Conservation (phyloP, 2,888 invertebrate genomes). For the Sceliomorpha sp. region DNA sequence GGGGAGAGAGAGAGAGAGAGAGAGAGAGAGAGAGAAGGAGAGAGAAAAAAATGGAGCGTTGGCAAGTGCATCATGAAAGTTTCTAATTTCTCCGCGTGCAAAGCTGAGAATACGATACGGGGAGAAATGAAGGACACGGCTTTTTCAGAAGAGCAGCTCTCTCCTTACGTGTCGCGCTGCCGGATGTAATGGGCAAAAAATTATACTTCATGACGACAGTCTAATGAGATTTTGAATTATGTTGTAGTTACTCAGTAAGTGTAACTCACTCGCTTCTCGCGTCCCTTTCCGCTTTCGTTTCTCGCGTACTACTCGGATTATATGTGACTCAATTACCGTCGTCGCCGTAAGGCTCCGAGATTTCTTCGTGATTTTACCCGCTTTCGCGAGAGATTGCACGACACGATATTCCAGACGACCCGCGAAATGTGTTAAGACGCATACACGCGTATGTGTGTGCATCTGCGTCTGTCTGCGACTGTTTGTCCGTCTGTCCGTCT, state of each 20-base stretch:
- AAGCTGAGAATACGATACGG: conserved; percentile 28
- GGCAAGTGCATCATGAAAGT: conserved; percentile 39
- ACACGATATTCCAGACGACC: conserved; percentile 24
- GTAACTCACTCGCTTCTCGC: conserved; percentile 56
- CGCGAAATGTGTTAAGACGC: too few species aligned
- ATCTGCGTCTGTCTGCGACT: too few species aligned
- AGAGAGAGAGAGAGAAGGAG: too few species aligned
- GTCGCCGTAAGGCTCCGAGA: conserved; percentile 57
- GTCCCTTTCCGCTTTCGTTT: conserved; percentile 17
- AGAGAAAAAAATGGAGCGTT: conserved; percentile 18
- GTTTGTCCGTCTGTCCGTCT: too few species aligned
- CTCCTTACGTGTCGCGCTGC: conserved; percentile 56
- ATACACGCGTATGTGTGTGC: too few species aligned
- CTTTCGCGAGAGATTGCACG: conserved; percentile 23
- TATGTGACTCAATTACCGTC: conserved; percentile 70
- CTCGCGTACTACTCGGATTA: conserved; percentile 60
- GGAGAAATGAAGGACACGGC: conserved; percentile 26
- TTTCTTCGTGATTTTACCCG: conserved; percentile 59
- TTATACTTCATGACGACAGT: conserved; percentile 68
- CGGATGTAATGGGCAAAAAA: conserved; percentile 71
- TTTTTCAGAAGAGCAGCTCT: conserved; percentile 38
- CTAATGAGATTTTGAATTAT: conserved; percentile 79
- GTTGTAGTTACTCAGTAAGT: conserved; percentile 66
- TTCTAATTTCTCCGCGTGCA: conserved; percentile 33
- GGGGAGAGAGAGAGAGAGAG: too few species aligned